Evolutionary conservation across 2,113 vertebrate species (phyloP).

Genomic region (Pelecanoides urinatrix): DNA sequence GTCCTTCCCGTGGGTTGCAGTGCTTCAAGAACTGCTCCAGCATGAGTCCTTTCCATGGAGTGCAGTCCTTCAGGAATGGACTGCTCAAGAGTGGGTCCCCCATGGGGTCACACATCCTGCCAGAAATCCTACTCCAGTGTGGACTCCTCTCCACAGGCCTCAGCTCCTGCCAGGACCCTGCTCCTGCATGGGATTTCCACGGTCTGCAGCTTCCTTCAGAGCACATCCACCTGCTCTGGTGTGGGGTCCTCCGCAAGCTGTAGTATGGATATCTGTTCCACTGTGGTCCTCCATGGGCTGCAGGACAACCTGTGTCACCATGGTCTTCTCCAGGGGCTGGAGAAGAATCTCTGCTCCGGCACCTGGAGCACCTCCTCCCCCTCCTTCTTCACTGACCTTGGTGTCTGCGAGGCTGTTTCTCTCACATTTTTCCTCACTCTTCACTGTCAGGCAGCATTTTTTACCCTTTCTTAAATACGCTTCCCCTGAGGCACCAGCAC

Average conservation of each 20-base stretch:
- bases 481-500: not conserved
- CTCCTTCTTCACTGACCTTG: not conserved
- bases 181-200: accelerated
- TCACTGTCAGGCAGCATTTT: not conserved
- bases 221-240: not conserved
- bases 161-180: not conserved
- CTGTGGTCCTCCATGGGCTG: accelerated
- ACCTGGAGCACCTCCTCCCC: not conserved
- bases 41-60: not conserved
- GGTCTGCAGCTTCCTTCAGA: not conserved
- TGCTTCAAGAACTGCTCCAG: not conserved
- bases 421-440: not conserved
- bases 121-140: accelerated
- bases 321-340: not conserved
- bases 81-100: accelerated
- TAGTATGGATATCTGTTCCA: not conserved
- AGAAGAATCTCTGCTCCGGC: not conserved
- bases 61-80: not conserved
- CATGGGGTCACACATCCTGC: accelerated
- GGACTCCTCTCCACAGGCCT: not conserved
- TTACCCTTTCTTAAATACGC: not conserved
- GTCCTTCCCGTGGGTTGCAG: not conserved
- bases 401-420: not conserved
- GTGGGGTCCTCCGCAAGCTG: not conserved
- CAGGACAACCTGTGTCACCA: not conserved